Evolutionary conservation across 2,797 vertebrate species (phyloP).

Genomic region (Salarias fasciatus): DNA sequence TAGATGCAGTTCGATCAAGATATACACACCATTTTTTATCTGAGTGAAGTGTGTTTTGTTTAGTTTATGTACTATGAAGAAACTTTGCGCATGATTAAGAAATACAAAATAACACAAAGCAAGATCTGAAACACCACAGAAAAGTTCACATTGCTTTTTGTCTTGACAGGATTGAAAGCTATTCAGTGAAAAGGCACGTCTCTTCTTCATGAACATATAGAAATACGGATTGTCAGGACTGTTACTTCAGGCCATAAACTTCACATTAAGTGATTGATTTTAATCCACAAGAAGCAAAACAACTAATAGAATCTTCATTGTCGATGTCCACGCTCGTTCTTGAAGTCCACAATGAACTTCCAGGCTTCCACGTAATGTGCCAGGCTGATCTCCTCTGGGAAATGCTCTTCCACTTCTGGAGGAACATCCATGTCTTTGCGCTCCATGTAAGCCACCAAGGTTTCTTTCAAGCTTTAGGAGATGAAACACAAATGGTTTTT

Average conservation of each 20-base stretch:
- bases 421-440: constrained; percentile 79
- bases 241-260: constrained; percentile 53
- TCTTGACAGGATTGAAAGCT: no score
- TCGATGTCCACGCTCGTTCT: constrained; percentile 70
- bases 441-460: constrained; percentile 83
- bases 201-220: constrained; percentile 11
- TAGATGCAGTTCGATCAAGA: neutral
- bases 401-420: constrained; percentile 79
- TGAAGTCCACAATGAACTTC: constrained; percentile 85
- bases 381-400: constrained; percentile 85
- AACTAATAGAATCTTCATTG: constrained; percentile 37
- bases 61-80: constrained; percentile 17
- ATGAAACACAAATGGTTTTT: constrained; percentile 23
- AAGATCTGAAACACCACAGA: neutral
- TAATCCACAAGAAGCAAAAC: neutral
- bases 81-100: constrained; percentile 2
- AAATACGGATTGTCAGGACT: constrained; percentile 8
- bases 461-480: constrained; percentile 84
- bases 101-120: constrained; percentile 10
- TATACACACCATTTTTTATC: constrained; percentile 24
- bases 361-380: constrained; percentile 84
- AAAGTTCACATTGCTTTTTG: no score
- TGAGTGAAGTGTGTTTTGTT: constrained; percentile 45
- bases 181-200: constrained; percentile 45
- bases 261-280: constrained; percentile 1